Base-by-base conservation (phyloP, 1,140 invertebrate species). In the Orchestia grillus region DNA sequence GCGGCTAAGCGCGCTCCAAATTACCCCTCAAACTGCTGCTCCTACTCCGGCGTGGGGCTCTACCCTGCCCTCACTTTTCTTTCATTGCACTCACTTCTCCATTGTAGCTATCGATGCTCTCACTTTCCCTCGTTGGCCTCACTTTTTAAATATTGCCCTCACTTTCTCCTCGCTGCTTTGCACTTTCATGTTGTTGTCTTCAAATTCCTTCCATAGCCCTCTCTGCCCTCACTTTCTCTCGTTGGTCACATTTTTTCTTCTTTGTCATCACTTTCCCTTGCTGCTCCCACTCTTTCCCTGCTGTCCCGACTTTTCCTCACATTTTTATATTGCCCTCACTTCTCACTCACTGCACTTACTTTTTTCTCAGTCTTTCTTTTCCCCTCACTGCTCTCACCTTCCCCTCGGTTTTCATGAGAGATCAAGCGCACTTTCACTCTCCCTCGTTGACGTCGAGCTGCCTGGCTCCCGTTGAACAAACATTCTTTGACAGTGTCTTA, bases 11-110 rank as follows among this genome's bases (percentile, higher is more conserved):
- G n/a, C 43, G 0, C 88, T 90, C 88, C 23, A 90, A 90, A 90
- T 90, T 44, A 44, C 88, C 43, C 43, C 88, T 90, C 88, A 90
- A 90, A 90, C 88, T 90, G 88, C 88, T 43, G 88, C n/a, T 90
- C 0, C 41, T 90, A 1, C 43, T 41, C 41, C 88, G 3, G 88
- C 28, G 88, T 77, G 62, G 1, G 62, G 62, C 62, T 77, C 62
- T 77, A 36, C 15, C 62, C 36, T 3, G 62, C 62, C 28, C 19
- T 19, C 47, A 53, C 47, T 53, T 53, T 53, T 53, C 47, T 19
- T 19, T 53, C 47, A 53, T 19, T 53, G 47, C 6, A 6, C 47
- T 19, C 19, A 53, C 47, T 53, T 53, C 47, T 19, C 19, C 19
- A 6, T 53, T 53, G 47, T 6, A 53, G 6, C 47, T 19, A 6